phyloP scores from a whole-genome alignment of 2,113 vertebrate genomes.

The Corythornis vintsioides region DNA sequence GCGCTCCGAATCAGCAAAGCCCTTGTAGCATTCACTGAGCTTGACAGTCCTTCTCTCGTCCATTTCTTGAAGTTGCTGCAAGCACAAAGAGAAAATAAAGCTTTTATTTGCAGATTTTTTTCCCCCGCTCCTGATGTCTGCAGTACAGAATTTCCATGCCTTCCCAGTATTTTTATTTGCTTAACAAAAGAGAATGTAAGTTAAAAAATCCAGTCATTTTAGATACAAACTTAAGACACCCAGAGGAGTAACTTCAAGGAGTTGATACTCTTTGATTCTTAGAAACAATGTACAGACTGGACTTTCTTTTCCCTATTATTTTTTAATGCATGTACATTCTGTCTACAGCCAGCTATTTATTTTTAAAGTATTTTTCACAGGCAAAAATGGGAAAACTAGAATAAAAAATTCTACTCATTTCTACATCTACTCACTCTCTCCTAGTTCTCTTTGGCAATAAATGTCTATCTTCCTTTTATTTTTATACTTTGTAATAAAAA shows the following conservation, averaged over 20 bases:
- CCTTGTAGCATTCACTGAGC: slow-evolving; percentile 93
- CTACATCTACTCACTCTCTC: not conserved
- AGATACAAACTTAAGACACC: not conserved
- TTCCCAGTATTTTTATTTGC: not conserved
- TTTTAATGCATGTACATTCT: not conserved
- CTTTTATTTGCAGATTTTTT: not conserved
- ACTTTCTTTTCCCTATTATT: not conserved
- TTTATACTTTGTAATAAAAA: not conserved
- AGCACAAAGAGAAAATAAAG: slow-evolving; percentile 17
- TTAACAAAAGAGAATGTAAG: not conserved
- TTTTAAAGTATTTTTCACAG: not conserved
- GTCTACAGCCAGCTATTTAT: not conserved
- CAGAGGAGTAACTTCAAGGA: not conserved
- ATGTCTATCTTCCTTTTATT: not conserved
- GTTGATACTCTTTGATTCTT: not conserved
- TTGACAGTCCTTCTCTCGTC: slow-evolving; percentile 94
- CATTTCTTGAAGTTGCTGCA: slow-evolving; percentile 97
- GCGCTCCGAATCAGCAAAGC: slow-evolving; percentile 94
- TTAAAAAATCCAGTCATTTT: not conserved
- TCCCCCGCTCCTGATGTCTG: not conserved
- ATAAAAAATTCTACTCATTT: not conserved
- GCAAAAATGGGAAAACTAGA: not conserved
- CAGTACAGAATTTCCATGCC: not conserved
- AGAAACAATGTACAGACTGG: not conserved
- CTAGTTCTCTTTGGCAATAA: not conserved